Conservation (phyloP, 2,888 invertebrate species). For the Drosophila algonquin region DNA sequence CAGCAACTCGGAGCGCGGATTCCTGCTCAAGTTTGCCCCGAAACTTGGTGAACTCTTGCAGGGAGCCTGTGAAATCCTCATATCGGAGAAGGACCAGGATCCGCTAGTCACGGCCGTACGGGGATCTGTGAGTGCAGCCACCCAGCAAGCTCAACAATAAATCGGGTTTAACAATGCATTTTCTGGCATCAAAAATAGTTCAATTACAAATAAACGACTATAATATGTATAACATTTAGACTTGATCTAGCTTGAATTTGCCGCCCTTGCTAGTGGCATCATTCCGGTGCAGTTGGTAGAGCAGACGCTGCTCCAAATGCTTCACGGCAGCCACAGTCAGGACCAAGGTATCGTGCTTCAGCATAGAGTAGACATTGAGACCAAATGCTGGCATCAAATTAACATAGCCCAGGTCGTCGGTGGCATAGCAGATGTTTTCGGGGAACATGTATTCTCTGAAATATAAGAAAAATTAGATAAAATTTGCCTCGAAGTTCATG, state of each 20-base stretch:
- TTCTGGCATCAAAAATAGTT: slow-evolving; percentile 15
- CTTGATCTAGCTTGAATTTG: slow-evolving; percentile 87
- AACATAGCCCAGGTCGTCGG: slow-evolving; percentile 90
- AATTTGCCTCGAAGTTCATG: not conserved
- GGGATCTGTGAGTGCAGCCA: not conserved
- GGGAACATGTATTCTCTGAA: slow-evolving; percentile 94
- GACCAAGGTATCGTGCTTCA: slow-evolving; percentile 97
- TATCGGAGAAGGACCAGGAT: slow-evolving; percentile 91
- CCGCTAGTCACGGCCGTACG: slow-evolving; percentile 87
- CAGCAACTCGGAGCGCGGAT: slow-evolving; percentile 96
- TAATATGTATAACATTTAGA: slow-evolving; percentile 51
- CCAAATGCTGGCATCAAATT: slow-evolving; percentile 98
- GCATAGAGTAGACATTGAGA: slow-evolving; percentile 97
- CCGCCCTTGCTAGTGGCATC: slow-evolving; percentile 83
- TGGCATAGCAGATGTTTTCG: slow-evolving; percentile 93
- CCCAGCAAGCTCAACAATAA: slow-evolving; percentile 32
- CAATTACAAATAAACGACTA: slow-evolving; percentile 32
- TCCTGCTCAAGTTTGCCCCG: slow-evolving; percentile 86
- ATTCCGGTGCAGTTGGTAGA: slow-evolving; percentile 88
- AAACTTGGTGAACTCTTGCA: slow-evolving; percentile 81
- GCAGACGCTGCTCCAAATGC: slow-evolving; percentile 91
- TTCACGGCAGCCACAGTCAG: slow-evolving; percentile 93
- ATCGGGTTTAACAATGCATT: slow-evolving; percentile 49
- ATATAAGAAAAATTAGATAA: slow-evolving; percentile 14
- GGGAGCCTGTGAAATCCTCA: slow-evolving; percentile 85